Evolutionary conservation across 1,140 invertebrate genomes (phyloP).

Genomic region (Apis mellifera): DNA sequence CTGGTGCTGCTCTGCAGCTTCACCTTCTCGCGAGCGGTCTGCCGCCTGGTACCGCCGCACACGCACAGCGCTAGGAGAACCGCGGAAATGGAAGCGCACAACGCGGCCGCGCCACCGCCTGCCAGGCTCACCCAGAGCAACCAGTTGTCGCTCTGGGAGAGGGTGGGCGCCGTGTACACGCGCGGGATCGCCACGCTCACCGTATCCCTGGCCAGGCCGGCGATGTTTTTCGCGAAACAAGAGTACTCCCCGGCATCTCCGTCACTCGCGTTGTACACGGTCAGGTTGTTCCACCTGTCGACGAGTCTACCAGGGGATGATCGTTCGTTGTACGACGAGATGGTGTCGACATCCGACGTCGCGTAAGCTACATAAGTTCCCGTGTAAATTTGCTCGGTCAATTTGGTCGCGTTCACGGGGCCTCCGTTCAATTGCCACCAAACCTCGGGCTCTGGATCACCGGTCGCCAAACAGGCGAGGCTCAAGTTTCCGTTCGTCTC

Average conservation of each 20-base stretch:
- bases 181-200: constrained; percentile 88
- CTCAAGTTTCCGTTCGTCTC: constrained; percentile 89
- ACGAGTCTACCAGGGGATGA: not conserved
- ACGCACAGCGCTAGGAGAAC: constrained; percentile 82
- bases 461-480: constrained; percentile 89
- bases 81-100: constrained; percentile 80
- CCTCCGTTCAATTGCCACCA: constrained; percentile 91
- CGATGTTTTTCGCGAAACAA: constrained; percentile 89
- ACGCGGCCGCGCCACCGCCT: constrained; percentile 80
- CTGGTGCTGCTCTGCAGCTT: constrained; percentile 88
- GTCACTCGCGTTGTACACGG: constrained; percentile 88
- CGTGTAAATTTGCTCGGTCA: constrained; percentile 49
- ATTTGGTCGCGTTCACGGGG: constrained; percentile 80
- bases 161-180: constrained; percentile 85
- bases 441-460: constrained; percentile 91
- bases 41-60: constrained; percentile 82
- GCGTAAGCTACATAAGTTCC: constrained; percentile 42
- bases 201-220: constrained; percentile 86
- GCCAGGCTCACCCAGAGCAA: constrained; percentile 83
- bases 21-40: constrained; percentile 82
- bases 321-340: constrained; percentile 2
- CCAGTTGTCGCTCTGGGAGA: constrained; percentile 84
- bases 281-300: constrained; percentile 88
- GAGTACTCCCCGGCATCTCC: constrained; percentile 91
- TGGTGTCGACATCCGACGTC: constrained; percentile 13